These are phyloP conservation scores for Neomonachus schauinslandi DNA, from an alignment of 2,113 vertebrate species.

Conservation along the genomic window DNA sequence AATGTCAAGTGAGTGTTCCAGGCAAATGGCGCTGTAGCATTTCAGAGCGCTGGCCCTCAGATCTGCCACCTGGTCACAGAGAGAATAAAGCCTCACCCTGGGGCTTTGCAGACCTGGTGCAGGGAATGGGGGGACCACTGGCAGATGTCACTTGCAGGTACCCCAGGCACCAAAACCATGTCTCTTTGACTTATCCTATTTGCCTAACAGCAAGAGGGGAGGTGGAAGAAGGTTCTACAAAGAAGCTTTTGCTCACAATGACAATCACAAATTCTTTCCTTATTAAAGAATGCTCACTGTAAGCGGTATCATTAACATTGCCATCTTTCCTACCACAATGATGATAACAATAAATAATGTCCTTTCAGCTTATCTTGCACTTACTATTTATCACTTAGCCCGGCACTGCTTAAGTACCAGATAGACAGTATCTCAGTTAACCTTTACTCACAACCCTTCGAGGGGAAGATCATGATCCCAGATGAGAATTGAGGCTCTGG, in stretches of 20 bases:
- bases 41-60: neutral
- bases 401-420: neutral
- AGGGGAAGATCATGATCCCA: neutral
- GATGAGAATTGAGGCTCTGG: neutral
- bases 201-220: neutral
- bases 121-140: neutral
- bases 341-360: neutral
- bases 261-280: conserved; percentile 16
- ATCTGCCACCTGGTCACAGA: neutral
- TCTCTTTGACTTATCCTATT: neutral
- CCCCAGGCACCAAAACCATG: neutral
- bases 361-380: neutral
- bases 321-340: neutral
- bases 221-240: neutral
- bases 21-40: neutral
- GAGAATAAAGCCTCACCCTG: neutral
- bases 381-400: neutral
- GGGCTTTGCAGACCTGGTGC: neutral
- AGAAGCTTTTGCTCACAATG: neutral
- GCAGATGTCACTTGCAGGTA: neutral
- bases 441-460: neutral
- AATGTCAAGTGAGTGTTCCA: neutral
- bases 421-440: neutral
- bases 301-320: neutral
- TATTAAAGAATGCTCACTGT: conserved; percentile 17